Conservation (phyloP, 2,113 vertebrate genomes). For the Ochotona princeps region DNA sequence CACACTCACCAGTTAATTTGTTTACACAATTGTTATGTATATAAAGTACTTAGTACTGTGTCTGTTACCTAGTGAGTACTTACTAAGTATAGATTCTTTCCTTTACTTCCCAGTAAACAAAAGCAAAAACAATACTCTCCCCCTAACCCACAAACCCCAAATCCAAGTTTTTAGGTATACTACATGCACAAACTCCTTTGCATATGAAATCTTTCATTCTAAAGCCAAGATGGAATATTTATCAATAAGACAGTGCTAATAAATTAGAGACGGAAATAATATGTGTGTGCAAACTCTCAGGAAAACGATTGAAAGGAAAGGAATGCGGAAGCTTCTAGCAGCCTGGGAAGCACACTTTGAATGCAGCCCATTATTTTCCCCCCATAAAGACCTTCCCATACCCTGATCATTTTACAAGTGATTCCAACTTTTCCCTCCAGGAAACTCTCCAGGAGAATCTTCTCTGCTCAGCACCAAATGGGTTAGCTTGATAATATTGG, state of each 20-base stretch:
- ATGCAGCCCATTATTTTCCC: too few species aligned
- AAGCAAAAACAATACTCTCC: not conserved
- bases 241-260: not conserved
- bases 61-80: not conserved
- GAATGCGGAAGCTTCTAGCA: too few species aligned
- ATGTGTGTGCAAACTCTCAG: too few species aligned
- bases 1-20: not conserved
- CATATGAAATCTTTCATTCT: not conserved
- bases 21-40: not conserved
- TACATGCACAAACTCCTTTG: not conserved
- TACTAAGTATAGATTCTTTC: conserved; percentile 5
- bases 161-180: not conserved
- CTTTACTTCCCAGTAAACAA: conserved; percentile 38
- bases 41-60: not conserved
- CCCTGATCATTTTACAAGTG: too few species aligned
- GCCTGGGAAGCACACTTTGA: too few species aligned
- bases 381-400: too few species aligned
- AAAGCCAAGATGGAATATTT: not conserved
- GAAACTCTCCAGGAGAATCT: too few species aligned
- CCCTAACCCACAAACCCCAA: not conserved
- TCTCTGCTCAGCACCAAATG: too few species aligned
- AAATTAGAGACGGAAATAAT: not conserved
- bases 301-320: too few species aligned
- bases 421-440: too few species aligned
- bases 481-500: too few species aligned